Evolutionary conservation across 2,888 invertebrate species (phyloP).

Genomic region (Caenorhabditis macrosperma): DNA sequence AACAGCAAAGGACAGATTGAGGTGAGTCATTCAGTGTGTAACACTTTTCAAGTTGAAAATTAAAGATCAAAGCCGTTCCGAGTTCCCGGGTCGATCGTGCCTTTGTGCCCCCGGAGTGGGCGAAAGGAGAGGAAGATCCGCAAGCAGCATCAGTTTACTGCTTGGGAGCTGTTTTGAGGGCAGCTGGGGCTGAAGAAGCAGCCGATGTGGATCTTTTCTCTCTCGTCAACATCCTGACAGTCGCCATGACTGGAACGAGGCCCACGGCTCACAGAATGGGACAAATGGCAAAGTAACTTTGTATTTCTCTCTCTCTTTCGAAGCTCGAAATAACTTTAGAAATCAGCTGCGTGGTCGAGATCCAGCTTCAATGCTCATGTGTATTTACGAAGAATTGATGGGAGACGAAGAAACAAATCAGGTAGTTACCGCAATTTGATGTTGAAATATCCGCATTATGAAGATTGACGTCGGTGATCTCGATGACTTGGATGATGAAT

Average conservation of each 20-base stretch:
- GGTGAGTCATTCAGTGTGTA: constrained; percentile 54
- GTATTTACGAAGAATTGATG: constrained; percentile 77
- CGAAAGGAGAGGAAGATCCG: constrained; percentile 65
- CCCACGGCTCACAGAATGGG: constrained; percentile 76
- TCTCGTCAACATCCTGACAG: constrained; percentile 77
- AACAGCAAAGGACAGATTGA: constrained; percentile 68
- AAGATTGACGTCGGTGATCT: constrained; percentile 67
- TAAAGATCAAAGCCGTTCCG: constrained; percentile 66
- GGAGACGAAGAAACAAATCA: constrained; percentile 77
- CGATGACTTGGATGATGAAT: constrained; percentile 51
- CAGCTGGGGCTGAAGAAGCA: constrained; percentile 69
- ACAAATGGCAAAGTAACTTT: constrained; percentile 72
- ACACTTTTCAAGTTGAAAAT: constrained; percentile 8
- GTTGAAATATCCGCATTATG: constrained; percentile 2
- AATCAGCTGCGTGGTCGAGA: constrained; percentile 68
- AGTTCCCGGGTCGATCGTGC: constrained; percentile 41
- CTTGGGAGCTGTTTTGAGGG: constrained; percentile 69
- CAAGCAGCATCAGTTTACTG: constrained; percentile 71
- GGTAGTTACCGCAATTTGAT: no score
- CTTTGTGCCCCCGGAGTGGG: constrained; percentile 71
- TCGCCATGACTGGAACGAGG: constrained; percentile 72
- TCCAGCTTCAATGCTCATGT: constrained; percentile 67
- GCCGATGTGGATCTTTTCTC: constrained; percentile 76
- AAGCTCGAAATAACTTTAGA: no score
- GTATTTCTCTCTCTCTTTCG: background rate